A percentile compares a stretch with the other conserved stretches of the same genome.
phyloP scores from a whole-genome alignment of 2,888 invertebrate species.

The Itoplectis maculator region DNA sequence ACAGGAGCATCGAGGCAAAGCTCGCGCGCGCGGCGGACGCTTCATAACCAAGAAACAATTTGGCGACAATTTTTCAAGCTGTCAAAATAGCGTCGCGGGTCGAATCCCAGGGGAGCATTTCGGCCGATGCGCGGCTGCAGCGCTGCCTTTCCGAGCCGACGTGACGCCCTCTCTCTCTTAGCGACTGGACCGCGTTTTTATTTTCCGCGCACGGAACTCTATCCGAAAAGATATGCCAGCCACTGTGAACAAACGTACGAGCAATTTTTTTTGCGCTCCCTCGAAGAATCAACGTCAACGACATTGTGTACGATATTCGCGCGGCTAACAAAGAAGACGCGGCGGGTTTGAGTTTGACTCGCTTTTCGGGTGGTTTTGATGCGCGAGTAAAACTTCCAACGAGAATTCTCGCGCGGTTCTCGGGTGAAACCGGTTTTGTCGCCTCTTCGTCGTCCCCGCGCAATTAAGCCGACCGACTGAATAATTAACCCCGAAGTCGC shows the following conservation, averaged over 20 bases:
- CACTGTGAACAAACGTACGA: slow-evolving; percentile 1
- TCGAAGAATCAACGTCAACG: slow-evolving; percentile 27
- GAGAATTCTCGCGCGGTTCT: slow-evolving; percentile 34
- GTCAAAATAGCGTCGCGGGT: slow-evolving; percentile 75
- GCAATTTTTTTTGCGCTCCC: background rate
- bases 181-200: slow-evolving; percentile 49
- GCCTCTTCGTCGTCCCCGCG: slow-evolving; percentile 69
- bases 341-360: slow-evolving; percentile 18
- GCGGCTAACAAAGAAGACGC: slow-evolving; percentile 7
- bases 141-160: background rate
- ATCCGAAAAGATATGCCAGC: slow-evolving; percentile 52
- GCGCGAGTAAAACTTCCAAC: slow-evolving; percentile 36
- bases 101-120: slow-evolving; percentile 72
- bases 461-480: slow-evolving; percentile 75
- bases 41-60: slow-evolving; percentile 75
- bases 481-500: slow-evolving; percentile 73
- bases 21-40: slow-evolving; percentile 57
- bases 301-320: slow-evolving; percentile 9
- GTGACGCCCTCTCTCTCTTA: background rate
- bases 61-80: slow-evolving; percentile 79
- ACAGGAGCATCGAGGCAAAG: slow-evolving; percentile 63
- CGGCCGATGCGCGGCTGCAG: slow-evolving; percentile 61
- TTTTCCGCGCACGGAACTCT: slow-evolving; percentile 56
- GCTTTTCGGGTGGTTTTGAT: slow-evolving; percentile 12
- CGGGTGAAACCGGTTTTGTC: slow-evolving; percentile 66